Percentiles rank a stretch among this genome's conserved stretches.
Conservation (phyloP, 2,888 invertebrate species). For the Papilio demoleus region DNA sequence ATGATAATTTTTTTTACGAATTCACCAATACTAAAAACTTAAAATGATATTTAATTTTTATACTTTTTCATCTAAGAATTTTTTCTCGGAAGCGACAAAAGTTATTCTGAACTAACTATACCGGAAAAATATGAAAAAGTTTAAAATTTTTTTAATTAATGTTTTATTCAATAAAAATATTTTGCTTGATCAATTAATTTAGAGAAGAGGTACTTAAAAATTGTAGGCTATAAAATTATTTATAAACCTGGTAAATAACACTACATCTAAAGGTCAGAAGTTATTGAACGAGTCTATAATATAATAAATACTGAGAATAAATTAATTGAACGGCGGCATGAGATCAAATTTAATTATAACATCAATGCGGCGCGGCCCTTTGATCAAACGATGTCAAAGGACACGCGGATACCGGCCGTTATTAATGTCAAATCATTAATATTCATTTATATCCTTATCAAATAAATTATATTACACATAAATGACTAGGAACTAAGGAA, state of each 20-base stretch:
- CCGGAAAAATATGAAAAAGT: no score
- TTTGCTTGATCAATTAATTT: no score
- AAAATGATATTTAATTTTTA: background rate
- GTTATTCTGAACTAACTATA: no score
- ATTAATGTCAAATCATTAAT: slow-evolving; percentile 11
- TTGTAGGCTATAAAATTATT: no score
- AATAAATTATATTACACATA: background rate
- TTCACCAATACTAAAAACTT: background rate
- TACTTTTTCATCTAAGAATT: no score
- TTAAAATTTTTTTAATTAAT: no score
- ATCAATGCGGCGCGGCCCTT: background rate
- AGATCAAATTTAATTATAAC: slow-evolving; percentile 17
- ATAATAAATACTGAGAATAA: slow-evolving; percentile 17
- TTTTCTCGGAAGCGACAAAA: no score
- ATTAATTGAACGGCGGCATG: slow-evolving; percentile 14
- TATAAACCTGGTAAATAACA: no score
- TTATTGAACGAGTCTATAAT: slow-evolving; percentile 1
- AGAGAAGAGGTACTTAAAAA: no score
- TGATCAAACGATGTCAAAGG: slow-evolving; percentile 12
- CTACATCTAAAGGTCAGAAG: background rate
- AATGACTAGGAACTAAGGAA: background rate
- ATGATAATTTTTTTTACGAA: background rate
- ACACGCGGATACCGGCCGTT: background rate
- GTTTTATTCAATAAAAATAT: no score
- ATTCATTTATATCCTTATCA: slow-evolving; percentile 5